A percentile compares a stretch with the other conserved stretches of the same genome.
Evolutionary conservation across 2,113 vertebrate species (phyloP).

Genomic region (Papio anubis): DNA sequence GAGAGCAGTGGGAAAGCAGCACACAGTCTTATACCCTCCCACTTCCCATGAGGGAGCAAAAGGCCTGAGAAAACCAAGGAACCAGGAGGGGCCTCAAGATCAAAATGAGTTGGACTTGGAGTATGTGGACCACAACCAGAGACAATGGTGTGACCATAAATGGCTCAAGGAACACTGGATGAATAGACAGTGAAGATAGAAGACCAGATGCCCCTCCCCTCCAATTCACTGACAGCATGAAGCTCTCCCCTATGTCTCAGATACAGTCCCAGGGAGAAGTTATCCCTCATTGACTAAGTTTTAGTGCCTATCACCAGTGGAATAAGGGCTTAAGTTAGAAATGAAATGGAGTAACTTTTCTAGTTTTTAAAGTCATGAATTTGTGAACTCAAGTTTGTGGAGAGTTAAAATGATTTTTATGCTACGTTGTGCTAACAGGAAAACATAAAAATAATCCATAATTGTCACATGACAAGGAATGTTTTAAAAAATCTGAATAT

Average conservation of each 20-base stretch:
- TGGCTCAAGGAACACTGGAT: not conserved
- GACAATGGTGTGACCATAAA: not conserved
- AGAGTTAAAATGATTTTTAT: not conserved
- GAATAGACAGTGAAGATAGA: no score
- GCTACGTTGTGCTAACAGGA: not conserved
- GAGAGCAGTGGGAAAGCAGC: not conserved
- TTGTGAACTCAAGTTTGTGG: not conserved
- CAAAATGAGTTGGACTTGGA: not conserved
- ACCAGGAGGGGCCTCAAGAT: not conserved
- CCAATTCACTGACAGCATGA: not conserved
- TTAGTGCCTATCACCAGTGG: not conserved
- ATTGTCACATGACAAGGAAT: not conserved
- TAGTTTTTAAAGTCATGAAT: not conserved
- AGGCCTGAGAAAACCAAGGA: not conserved
- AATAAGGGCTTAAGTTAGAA: conserved; percentile 2
- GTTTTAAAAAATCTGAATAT: not conserved
- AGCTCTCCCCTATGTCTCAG: not conserved
- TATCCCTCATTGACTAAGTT: not conserved
- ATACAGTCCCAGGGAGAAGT: not conserved
- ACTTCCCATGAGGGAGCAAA: not conserved
- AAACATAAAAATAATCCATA: not conserved
- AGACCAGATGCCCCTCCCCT: not conserved
- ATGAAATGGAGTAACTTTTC: not conserved
- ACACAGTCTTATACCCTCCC: not conserved
- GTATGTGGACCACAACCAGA: not conserved